phyloP scores from a whole-genome alignment of 2,113 vertebrate genomes.

The Nicator chloris region DNA sequence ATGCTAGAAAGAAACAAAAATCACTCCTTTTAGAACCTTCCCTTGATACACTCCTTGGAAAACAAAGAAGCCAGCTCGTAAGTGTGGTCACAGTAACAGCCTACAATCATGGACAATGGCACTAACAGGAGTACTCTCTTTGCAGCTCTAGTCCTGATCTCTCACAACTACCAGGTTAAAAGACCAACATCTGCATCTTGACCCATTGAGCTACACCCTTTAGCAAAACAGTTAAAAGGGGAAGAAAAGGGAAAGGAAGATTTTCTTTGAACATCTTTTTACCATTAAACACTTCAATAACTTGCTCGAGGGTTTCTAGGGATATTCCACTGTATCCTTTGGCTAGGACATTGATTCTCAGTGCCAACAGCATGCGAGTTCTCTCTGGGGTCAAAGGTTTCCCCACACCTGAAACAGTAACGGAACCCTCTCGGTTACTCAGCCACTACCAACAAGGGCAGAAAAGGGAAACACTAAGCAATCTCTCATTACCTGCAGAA shows the following conservation, averaged over 20 bases:
- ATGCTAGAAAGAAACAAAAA: slow-evolving; percentile 74
- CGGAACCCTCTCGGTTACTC: background rate
- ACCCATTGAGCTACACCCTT: background rate
- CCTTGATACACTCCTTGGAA: background rate
- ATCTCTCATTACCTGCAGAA: slow-evolving; percentile 83
- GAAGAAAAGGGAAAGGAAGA: background rate
- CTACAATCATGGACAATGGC: background rate
- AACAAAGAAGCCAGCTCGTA: background rate
- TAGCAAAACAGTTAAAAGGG: background rate
- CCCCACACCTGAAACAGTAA: slow-evolving; percentile 83
- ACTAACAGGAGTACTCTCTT: fast-evolving
- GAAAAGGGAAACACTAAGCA: background rate
- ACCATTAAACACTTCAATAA: slow-evolving; percentile 94
- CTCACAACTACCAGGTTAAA: background rate
- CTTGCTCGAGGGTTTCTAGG: slow-evolving; percentile 88
- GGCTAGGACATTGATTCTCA: slow-evolving; percentile 95
- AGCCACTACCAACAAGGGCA: fast-evolving
- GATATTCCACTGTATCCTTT: slow-evolving; percentile 98
- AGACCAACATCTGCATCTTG: background rate
- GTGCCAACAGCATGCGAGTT: slow-evolving; percentile 92
- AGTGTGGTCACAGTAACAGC: background rate
- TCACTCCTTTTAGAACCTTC: background rate
- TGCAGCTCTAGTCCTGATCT: background rate
- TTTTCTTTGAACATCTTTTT: slow-evolving; percentile 18
- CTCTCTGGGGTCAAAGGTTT: slow-evolving; percentile 91